Evolutionary conservation across 2,888 invertebrate genomes (phyloP).

Genomic region (Pyrocoelia pectoralis): DNA sequence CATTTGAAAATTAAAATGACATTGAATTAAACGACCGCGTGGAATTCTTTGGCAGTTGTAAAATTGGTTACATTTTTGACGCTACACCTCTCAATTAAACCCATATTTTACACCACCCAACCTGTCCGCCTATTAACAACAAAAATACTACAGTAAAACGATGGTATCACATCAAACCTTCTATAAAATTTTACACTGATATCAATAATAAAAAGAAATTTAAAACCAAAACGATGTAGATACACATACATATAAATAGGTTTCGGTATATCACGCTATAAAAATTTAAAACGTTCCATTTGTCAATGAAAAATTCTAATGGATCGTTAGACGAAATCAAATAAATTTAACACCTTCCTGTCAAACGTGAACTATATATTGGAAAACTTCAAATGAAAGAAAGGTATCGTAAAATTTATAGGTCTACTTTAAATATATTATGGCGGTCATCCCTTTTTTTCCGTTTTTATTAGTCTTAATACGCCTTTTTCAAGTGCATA

Average conservation of each 20-base stretch:
- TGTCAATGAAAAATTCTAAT: background rate
- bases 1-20: too few relatives aligned
- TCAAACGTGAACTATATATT: slow-evolving; percentile 19
- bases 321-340: background rate
- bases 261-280: slow-evolving; percentile 19
- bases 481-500: too few relatives aligned
- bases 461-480: background rate
- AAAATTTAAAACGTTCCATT: slow-evolving; percentile 4
- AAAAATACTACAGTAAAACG: background rate
- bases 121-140: background rate
- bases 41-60: too few relatives aligned
- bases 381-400: slow-evolving; percentile 32
- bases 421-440: slow-evolving; percentile 31
- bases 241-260: slow-evolving; percentile 14
- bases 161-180: slow-evolving; percentile 16
- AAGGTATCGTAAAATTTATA: slow-evolving; percentile 33
- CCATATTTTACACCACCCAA: too few relatives aligned
- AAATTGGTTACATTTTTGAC: too few relatives aligned
- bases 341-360: background rate
- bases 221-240: slow-evolving; percentile 17
- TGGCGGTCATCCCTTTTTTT: slow-evolving; percentile 24
- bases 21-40: too few relatives aligned
- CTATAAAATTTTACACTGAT: slow-evolving; percentile 19
- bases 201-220: slow-evolving; percentile 24
- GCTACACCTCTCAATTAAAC: too few relatives aligned